These are phyloP conservation scores for Lithosia quadra DNA, from an alignment of 2,888 invertebrate genomes.

Conservation along the genomic window DNA sequence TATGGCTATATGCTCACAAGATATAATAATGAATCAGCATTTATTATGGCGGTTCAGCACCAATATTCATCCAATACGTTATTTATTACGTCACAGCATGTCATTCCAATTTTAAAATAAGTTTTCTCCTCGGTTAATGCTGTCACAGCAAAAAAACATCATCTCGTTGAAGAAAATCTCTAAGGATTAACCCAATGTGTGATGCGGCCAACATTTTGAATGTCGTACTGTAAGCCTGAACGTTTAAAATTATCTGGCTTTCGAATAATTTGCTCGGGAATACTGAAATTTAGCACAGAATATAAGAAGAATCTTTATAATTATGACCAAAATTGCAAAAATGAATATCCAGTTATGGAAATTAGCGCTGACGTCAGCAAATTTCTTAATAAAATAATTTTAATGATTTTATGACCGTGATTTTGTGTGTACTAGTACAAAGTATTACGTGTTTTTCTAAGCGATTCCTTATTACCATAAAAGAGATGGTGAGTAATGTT, in stretches of 20 bases:
- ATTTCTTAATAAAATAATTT: no score
- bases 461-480: no score
- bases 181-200: conserved; percentile 49
- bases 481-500: no score
- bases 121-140: conserved; percentile 28
- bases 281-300: conserved; percentile 33
- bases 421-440: no score
- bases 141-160: conserved; percentile 43
- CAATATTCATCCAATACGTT: conserved; percentile 21
- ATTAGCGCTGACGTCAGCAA: no score
- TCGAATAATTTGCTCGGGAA: conserved; percentile 36
- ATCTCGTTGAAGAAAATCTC: conserved; percentile 42
- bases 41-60: no score
- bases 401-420: no score
- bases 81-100: conserved; percentile 18
- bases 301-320: conserved; percentile 20
- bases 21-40: no score
- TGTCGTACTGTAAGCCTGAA: conserved; percentile 42
- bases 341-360: conserved; percentile 20
- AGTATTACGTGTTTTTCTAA: no score
- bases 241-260: conserved; percentile 55
- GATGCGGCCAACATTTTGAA: conserved; percentile 48
- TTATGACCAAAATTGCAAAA: conserved; percentile 29
- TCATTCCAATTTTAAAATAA: conserved; percentile 25
- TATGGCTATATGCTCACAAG: no score